Conservation (phyloP, 1,140 invertebrate genomes). For the Diabrotica undecimpunctata region DNA sequence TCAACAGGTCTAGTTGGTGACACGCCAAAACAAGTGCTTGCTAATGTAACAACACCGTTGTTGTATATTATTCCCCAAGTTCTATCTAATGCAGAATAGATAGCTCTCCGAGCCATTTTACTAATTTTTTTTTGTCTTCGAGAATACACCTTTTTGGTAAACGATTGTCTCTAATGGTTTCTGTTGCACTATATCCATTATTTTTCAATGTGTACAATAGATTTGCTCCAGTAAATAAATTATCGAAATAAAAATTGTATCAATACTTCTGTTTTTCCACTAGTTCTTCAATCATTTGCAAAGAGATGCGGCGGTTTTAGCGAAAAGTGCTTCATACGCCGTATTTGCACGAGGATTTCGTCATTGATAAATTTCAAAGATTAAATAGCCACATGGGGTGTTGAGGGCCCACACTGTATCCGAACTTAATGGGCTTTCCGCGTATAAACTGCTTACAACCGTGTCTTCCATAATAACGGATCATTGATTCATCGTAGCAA, state of each 20-base stretch:
- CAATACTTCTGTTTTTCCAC: background rate
- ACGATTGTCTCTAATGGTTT: conserved; percentile 27
- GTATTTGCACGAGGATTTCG: conserved; percentile 22
- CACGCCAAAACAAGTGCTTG: conserved; percentile 26
- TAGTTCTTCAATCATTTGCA: conserved; percentile 7
- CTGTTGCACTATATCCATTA: conserved; percentile 14
- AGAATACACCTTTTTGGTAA: conserved; percentile 19
- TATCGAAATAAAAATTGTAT: background rate
- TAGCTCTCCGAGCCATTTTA: conserved; percentile 21
- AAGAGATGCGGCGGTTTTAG: conserved; percentile 29
- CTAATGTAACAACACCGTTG: conserved; percentile 31
- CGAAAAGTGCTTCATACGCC: conserved; percentile 30
- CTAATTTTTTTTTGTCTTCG: conserved; percentile 20
- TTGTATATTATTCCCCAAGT: conserved; percentile 25
- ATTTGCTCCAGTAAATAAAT: background rate
- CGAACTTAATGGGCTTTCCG: conserved; percentile 28
- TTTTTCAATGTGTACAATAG: background rate
- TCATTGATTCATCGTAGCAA: conserved; percentile 18
- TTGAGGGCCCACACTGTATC: conserved; percentile 27
- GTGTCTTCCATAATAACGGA: conserved; percentile 31
- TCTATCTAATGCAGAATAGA: conserved; percentile 11
- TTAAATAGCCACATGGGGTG: conserved; percentile 7
- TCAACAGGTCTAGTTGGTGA: conserved; percentile 25
- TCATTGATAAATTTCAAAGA: conserved; percentile 27
- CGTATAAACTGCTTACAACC: conserved; percentile 33